Evolutionary conservation across 2,113 vertebrate genomes (phyloP).

Genomic region (Bubo scandiacus): DNA sequence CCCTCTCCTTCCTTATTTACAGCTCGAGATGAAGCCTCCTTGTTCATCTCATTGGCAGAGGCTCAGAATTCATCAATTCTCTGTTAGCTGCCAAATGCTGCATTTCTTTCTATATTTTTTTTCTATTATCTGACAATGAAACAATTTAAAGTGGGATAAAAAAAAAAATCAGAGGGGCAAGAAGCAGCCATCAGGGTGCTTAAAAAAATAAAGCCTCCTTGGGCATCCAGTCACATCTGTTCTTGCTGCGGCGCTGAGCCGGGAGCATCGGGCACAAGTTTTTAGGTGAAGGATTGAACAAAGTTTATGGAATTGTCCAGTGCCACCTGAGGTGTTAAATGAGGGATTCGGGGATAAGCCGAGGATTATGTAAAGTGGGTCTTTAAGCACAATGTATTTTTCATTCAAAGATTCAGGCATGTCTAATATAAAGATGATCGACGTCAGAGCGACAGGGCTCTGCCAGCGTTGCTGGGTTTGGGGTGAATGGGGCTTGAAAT

Average conservation of each 20-base stretch:
- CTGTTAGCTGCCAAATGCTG: rapidly evolving
- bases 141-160: neutral
- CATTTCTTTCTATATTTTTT: neutral
- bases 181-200: neutral
- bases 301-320: conserved; percentile 3
- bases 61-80: neutral
- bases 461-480: neutral
- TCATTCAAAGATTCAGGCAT: neutral
- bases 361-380: neutral
- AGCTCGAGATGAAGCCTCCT: neutral
- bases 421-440: neutral
- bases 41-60: neutral
- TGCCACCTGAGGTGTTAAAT: neutral
- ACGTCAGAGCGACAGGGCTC: neutral
- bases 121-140: neutral
- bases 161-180: neutral
- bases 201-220: neutral
- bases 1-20: neutral
- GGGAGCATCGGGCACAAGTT: rapidly evolving
- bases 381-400: neutral
- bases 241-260: neutral
- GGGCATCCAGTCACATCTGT: neutral
- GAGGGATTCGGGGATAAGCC: conserved; percentile 14
- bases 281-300: neutral
- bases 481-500: neutral